These are phyloP conservation scores for Ciconia boyciana DNA, from an alignment of 2,113 vertebrate genomes.

Conservation along the genomic window DNA sequence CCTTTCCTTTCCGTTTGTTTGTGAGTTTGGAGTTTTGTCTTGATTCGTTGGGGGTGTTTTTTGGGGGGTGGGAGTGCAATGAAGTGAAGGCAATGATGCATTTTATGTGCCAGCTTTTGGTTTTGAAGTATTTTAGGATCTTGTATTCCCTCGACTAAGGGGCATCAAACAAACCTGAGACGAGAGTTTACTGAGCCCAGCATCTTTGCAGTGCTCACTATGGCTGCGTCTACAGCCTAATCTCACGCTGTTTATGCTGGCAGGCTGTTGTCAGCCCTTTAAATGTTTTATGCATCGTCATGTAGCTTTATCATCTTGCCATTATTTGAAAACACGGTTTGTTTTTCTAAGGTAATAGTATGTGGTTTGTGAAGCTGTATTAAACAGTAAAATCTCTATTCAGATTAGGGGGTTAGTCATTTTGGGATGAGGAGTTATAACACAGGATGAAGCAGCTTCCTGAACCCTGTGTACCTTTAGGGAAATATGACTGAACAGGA, in stretches of 20 bases:
- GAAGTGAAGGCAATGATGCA: background rate
- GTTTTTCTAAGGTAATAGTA: background rate
- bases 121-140: background rate
- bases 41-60: background rate
- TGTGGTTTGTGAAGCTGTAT: conserved; percentile 4
- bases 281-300: background rate
- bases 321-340: background rate
- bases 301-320: background rate
- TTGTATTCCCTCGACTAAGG: background rate
- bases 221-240: background rate
- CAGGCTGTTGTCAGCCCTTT: background rate
- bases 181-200: background rate
- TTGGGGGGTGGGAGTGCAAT: background rate
- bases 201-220: background rate
- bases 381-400: conserved; percentile 36
- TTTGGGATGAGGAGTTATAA: background rate
- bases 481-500: background rate
- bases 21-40: background rate
- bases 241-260: background rate
- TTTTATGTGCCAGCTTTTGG: background rate
- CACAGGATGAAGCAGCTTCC: background rate
- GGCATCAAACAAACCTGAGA: background rate
- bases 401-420: background rate
- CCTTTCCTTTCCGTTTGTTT: background rate
- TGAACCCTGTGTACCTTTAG: background rate